Conservation (phyloP, 2,113 vertebrate species). For the Cephalopholis sonnerati region DNA sequence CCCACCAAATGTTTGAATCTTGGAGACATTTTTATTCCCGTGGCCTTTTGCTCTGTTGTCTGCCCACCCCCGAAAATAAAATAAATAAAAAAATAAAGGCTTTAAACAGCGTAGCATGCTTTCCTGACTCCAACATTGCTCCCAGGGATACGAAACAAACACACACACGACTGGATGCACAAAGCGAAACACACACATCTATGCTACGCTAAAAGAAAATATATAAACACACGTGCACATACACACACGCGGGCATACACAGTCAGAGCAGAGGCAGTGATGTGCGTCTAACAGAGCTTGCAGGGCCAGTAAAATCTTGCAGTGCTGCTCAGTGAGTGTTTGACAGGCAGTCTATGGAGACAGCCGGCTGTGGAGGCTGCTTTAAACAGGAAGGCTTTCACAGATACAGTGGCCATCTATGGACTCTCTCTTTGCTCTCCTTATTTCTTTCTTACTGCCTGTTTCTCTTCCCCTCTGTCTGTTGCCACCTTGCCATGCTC, state of each 20-base stretch:
- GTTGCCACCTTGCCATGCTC: constrained; percentile 46
- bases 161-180: constrained; percentile 11
- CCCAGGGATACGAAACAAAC: constrained; percentile 40
- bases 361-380: constrained; percentile 36
- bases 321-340: constrained; percentile 67
- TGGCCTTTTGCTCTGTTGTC: constrained; percentile 71
- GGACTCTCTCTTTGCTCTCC: constrained; percentile 33
- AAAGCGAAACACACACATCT: constrained; percentile 33
- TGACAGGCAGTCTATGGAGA: constrained; percentile 75
- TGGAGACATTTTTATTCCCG: constrained; percentile 66
- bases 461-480: constrained; percentile 38
- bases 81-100: constrained; percentile 17
- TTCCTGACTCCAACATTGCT: constrained; percentile 50
- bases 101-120: constrained; percentile 52
- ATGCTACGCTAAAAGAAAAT: constrained; percentile 13
- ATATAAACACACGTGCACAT: background rate
- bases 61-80: constrained; percentile 7
- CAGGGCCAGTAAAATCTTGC: constrained; percentile 57
- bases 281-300: constrained; percentile 73
- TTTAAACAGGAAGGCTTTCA: constrained; percentile 54
- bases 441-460: constrained; percentile 8
- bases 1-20: constrained; percentile 60
- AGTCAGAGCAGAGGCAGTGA: constrained; percentile 48
- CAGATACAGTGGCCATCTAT: constrained; percentile 39
- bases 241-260: constrained; percentile 1